A percentile compares a stretch with the other conserved stretches of the same genome.
These are phyloP conservation scores for Sitobion miscanthi DNA, from an alignment of 1,140 invertebrate genomes.

Conservation along the genomic window DNA sequence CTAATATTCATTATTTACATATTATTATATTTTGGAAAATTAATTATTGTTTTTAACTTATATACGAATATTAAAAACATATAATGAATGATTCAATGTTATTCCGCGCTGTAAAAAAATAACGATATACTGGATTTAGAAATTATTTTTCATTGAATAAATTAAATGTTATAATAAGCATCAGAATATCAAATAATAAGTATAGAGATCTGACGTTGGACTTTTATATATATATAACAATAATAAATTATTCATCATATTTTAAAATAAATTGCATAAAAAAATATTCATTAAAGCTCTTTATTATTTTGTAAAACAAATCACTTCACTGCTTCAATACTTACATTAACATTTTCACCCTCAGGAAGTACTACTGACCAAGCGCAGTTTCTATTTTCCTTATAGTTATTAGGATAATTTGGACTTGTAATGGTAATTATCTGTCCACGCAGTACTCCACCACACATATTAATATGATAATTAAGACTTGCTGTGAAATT, in stretches of 20 bases:
- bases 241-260: too few relatives aligned
- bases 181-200: too few relatives aligned
- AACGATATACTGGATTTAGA: neutral
- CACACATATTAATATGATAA: slow-evolving; percentile 66
- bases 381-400: slow-evolving; percentile 68
- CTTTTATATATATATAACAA: neutral
- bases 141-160: too few relatives aligned
- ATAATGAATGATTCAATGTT: too few relatives aligned
- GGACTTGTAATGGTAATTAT: slow-evolving; percentile 62
- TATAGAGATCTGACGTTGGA: neutral
- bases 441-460: slow-evolving; percentile 65
- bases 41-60: too few relatives aligned
- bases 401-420: slow-evolving; percentile 61
- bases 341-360: slow-evolving; percentile 18
- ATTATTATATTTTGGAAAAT: too few relatives aligned
- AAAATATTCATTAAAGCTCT: too few relatives aligned
- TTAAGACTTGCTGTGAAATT: neutral
- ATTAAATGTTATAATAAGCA: too few relatives aligned
- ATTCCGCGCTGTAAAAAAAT: too few relatives aligned
- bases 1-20: neutral
- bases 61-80: too few relatives aligned
- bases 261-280: too few relatives aligned
- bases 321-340: neutral
- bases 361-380: slow-evolving; percentile 64
- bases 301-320: neutral